Percentiles rank a stretch among this genome's conserved stretches.
Conservation (phyloP, 2,797 vertebrate species). For the Lithobates sylvaticus region DNA sequence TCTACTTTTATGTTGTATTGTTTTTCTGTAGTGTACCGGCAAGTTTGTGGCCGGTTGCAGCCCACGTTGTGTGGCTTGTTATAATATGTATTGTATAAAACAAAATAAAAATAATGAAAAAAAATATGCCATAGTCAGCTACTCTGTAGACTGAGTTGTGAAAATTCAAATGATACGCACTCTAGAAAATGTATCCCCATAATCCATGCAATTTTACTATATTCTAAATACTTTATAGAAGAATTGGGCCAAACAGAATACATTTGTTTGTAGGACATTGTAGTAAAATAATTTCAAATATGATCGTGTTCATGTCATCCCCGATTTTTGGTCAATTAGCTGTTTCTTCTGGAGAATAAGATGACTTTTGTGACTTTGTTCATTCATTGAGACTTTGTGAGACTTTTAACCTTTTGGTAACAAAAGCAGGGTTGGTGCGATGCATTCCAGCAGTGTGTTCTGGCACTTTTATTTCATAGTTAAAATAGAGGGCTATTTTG, state of each 20-base stretch:
- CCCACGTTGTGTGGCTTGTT: too few species aligned
- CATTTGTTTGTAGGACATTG: background rate
- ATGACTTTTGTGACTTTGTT: slow-evolving; percentile 32
- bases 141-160: too few species aligned
- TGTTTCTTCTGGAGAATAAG: slow-evolving; percentile 36
- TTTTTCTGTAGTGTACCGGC: too few species aligned
- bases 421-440: slow-evolving; percentile 19
- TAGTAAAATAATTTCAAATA: background rate
- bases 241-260: background rate
- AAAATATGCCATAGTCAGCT: too few species aligned
- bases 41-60: too few species aligned
- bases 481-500: slow-evolving; percentile 6
- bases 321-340: background rate
- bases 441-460: slow-evolving; percentile 25
- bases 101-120: too few species aligned
- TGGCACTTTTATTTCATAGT: background rate
- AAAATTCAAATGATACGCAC: too few species aligned
- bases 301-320: background rate
- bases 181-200: too few species aligned
- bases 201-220: too few species aligned
- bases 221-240: background rate
- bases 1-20: too few species aligned
- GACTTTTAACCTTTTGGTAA: slow-evolving; percentile 41
- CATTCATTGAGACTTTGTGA: slow-evolving; percentile 23
- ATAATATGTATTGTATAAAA: too few species aligned